Base-by-base conservation (phyloP, 2,113 vertebrate genomes). In the Panthera tigris region DNA sequence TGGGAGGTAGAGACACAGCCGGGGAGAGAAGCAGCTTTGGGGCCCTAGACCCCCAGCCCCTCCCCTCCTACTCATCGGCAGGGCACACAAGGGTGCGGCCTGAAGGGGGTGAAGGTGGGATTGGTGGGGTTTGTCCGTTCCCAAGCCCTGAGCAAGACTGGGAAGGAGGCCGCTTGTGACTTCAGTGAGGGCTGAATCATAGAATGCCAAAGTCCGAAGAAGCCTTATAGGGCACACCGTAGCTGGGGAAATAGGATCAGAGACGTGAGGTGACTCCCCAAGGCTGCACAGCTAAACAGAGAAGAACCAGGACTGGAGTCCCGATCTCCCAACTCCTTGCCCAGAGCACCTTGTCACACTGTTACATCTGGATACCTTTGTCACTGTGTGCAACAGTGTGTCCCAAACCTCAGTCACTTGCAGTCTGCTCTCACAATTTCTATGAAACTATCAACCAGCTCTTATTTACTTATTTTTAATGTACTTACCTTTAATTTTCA, bases 201-300 rank as follows among this genome's bases (percentile, higher is more conserved):
- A 41, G 50, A n/a, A 36, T 52, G 48, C 36, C 19, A 4, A 57
- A 27, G 41, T 7, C 80, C 82, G 69, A 78, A 39, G 63, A 52
- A 80, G 33, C 86, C 65, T 79, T 33, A 5, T 6, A 10, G 69
- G 55, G 9, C 13, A 1, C 7, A 13, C n/a, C 31, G 31, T 27
- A 63, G n/a, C 14, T 57, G 68, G 41, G 63, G 65, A 98, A 83
- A 87, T 31, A 76, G 74, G 69, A 55, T 80, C 48, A 55, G 74
- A 82, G n/a, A 88, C 25, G 15, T 14, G 27, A 57, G 12, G 31
- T 6, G 31, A 36, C 8, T 4, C 41, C 23, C 80, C 69, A 33
- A 61, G 27, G 41, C 55, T 13, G 2, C 57, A 69, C 15, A 73
- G 69, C 33, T 27, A 4, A 69, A 16, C 52, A n/a, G 48, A 5